These are phyloP conservation scores for Drosophila longiperda DNA, from an alignment of 2,888 invertebrate genomes.

Conservation along the genomic window DNA sequence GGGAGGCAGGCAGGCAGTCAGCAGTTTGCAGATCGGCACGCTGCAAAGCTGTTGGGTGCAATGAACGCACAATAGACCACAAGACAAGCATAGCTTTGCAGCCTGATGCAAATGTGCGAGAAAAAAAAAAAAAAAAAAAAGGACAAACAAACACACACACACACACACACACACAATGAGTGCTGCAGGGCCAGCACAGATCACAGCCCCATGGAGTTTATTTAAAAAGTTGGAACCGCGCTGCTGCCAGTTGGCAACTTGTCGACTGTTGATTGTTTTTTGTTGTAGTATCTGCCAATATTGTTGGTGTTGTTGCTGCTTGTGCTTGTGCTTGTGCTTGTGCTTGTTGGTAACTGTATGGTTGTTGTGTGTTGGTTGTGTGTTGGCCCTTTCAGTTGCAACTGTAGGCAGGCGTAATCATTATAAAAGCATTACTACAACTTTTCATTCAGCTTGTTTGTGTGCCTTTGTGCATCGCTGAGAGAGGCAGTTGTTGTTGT, in stretches of 20 bases:
- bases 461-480: constrained; percentile 31
- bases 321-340: too few species aligned
- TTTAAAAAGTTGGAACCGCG: constrained; percentile 69
- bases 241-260: constrained; percentile 51
- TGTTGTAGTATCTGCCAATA: constrained; percentile 17
- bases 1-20: neutral
- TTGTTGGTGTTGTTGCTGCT: constrained; percentile 26
- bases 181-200: constrained; percentile 25
- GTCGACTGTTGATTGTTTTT: constrained; percentile 40
- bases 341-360: constrained; percentile 8
- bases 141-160: constrained; percentile 17
- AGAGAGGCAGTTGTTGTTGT: constrained; percentile 11
- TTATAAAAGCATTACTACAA: constrained; percentile 73
- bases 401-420: constrained; percentile 57
- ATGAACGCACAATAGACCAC: constrained; percentile 74
- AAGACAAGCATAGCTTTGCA: constrained; percentile 13
- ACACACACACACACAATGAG: neutral
- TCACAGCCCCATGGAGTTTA: constrained; percentile 66
- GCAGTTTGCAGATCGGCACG: constrained; percentile 30
- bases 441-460: constrained; percentile 64
- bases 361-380: neutral
- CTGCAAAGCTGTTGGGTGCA: constrained; percentile 62
- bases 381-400: constrained; percentile 12
- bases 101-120: constrained; percentile 4
- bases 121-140: constrained; percentile 15